Evolutionary conservation across 2,797 vertebrate genomes (phyloP).

Genomic region (Chaetodon trifasciatus): DNA sequence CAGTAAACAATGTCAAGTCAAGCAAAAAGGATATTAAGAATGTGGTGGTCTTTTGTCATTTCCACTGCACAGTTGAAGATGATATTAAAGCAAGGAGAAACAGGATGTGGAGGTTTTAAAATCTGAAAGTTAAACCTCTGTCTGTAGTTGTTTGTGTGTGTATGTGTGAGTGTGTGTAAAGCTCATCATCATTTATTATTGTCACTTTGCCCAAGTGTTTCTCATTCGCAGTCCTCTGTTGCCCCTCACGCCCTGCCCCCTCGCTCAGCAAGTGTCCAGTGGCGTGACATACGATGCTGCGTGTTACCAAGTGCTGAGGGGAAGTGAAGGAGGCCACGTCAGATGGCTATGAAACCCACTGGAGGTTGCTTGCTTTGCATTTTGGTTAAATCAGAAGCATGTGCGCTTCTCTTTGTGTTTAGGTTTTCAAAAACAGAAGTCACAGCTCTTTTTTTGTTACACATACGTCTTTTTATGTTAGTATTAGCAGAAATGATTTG

Average conservation of each 20-base stretch:
- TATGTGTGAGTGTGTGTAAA: background rate
- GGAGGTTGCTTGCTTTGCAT: slow-evolving; percentile 17
- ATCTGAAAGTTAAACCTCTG: background rate
- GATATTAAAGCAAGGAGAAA: background rate
- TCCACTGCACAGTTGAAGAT: background rate
- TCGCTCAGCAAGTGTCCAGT: slow-evolving; percentile 19
- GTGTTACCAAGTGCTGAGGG: background rate
- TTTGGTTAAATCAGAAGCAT: slow-evolving; percentile 22
- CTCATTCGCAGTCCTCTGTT: background rate
- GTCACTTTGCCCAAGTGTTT: background rate
- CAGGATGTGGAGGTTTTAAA: background rate
- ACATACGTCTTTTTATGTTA: background rate
- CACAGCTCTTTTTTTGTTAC: slow-evolving; percentile 1
- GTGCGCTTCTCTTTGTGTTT: background rate
- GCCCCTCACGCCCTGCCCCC: background rate
- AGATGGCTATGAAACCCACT: slow-evolving; percentile 11
- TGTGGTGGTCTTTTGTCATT: background rate
- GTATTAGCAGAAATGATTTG: background rate
- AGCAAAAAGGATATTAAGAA: background rate
- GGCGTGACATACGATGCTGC: slow-evolving; percentile 27
- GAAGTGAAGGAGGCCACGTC: slow-evolving; percentile 15
- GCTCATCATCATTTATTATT: background rate
- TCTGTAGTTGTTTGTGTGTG: background rate
- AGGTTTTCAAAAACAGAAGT: slow-evolving; percentile 4
- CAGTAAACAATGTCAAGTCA: background rate